Percentiles rank a stretch among this genome's conserved stretches.
These are phyloP conservation scores for Ornithorhynchus anatinus DNA, from an alignment of 2,113 vertebrate species.

Conservation along the genomic window DNA sequence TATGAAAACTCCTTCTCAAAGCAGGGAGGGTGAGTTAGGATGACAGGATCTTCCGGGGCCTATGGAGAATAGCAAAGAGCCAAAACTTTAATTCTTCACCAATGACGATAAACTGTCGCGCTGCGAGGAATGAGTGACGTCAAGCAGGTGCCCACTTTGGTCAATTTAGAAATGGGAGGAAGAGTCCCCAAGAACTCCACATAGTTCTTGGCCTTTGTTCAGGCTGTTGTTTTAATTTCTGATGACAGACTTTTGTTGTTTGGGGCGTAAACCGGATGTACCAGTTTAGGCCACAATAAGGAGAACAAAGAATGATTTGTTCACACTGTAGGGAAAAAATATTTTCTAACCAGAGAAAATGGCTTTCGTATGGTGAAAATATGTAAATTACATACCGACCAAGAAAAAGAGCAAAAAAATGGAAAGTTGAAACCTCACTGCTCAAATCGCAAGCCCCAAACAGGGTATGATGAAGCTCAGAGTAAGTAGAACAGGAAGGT, in stretches of 20 bases:
- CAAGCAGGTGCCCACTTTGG: neutral
- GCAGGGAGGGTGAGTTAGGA: neutral
- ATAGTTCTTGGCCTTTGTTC: conserved; percentile 52
- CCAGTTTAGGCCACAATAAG: conserved; percentile 66
- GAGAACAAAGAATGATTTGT: conserved; percentile 80
- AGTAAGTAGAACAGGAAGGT: conserved; percentile 7
- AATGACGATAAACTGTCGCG: conserved; percentile 10
- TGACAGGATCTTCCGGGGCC: neutral
- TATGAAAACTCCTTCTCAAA: too few relatives aligned
- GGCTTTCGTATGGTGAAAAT: conserved; percentile 66
- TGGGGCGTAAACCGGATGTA: conserved; percentile 62
- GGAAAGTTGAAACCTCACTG: conserved; percentile 61
- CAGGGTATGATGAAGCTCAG: conserved; percentile 31
- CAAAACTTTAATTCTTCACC: conserved; percentile 12
- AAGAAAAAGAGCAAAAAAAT: conserved; percentile 24
- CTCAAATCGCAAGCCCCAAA: conserved; percentile 31
- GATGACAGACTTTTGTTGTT: conserved; percentile 72
- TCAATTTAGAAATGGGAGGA: conserved; percentile 1
- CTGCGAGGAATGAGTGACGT: neutral
- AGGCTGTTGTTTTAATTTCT: conserved; percentile 60
- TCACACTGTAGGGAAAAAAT: conserved; percentile 75
- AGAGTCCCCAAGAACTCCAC: conserved; percentile 35
- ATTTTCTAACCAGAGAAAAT: conserved; percentile 77
- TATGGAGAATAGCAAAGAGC: conserved; percentile 4
- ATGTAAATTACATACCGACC: conserved; percentile 65